Evolutionary conservation across 2,888 invertebrate genomes (phyloP).

Genomic region (Hedya salicella): DNA sequence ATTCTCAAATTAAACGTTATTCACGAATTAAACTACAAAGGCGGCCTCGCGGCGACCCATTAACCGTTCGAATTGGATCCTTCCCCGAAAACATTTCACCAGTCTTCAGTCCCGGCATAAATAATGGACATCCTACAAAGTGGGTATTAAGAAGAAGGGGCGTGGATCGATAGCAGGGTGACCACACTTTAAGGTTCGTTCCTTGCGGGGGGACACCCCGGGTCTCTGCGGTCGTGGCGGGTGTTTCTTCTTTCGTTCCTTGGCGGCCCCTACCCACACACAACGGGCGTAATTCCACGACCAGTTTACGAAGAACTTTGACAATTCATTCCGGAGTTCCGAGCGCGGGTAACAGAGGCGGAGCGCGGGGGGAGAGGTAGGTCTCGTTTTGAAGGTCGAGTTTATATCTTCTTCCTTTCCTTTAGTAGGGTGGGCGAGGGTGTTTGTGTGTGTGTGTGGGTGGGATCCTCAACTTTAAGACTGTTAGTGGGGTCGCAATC

Average conservation of each 20-base stretch:
- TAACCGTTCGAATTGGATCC: slow-evolving; percentile 40
- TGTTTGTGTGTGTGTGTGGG: slow-evolving; percentile 64
- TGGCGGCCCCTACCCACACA: slow-evolving; percentile 53
- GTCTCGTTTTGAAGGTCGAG: slow-evolving; percentile 55
- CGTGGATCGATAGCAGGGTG: slow-evolving; percentile 71
- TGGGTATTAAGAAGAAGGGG: slow-evolving; percentile 79
- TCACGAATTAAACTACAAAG: slow-evolving; percentile 41
- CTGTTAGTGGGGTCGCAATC: slow-evolving; percentile 82
- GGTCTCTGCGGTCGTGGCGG: slow-evolving; percentile 59
- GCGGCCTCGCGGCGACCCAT: slow-evolving; percentile 34
- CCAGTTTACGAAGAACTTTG: slow-evolving; percentile 66
- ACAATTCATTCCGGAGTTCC: slow-evolving; percentile 60
- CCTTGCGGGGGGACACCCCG: slow-evolving; percentile 61
- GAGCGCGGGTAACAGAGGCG: slow-evolving; percentile 45
- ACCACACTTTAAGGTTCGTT: slow-evolving; percentile 71
- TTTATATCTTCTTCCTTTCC: slow-evolving; percentile 69
- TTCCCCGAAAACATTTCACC: slow-evolving; percentile 36
- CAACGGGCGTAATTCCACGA: slow-evolving; percentile 47
- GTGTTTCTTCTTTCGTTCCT: slow-evolving; percentile 81
- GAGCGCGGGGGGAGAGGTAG: slow-evolving; percentile 53
- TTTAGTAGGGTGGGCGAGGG: slow-evolving; percentile 63
- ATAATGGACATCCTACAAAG: slow-evolving; percentile 78
- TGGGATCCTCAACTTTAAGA: slow-evolving; percentile 77
- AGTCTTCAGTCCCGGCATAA: slow-evolving; percentile 65
- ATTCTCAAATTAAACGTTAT: slow-evolving; percentile 38